Conservation (phyloP, 2,888 invertebrate species). For the Tricholauxania praeusta region DNA sequence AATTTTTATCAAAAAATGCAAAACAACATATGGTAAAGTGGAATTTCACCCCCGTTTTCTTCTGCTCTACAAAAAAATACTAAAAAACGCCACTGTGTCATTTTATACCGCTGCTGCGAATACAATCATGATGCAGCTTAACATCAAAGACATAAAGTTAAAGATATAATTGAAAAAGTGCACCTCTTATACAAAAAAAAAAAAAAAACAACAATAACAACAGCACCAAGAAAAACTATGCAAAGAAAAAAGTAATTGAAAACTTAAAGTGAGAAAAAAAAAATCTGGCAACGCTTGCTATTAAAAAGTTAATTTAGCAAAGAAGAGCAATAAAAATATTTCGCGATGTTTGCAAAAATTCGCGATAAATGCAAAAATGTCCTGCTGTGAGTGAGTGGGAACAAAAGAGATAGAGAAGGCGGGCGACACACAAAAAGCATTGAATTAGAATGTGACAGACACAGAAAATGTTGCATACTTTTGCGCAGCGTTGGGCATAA, state of each 20-base stretch:
- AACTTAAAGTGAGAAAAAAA: too few species aligned
- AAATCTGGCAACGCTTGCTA: slow-evolving; percentile 10
- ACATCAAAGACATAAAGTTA: not conserved
- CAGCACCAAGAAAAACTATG: too few species aligned
- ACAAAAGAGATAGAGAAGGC: not conserved
- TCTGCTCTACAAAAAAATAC: too few species aligned
- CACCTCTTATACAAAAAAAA: slow-evolving; percentile 6
- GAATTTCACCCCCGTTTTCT: too few species aligned
- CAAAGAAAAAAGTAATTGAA: too few species aligned
- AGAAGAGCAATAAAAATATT: slow-evolving; percentile 16
- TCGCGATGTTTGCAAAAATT: slow-evolving; percentile 12
- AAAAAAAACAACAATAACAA: not conserved
- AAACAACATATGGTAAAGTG: too few species aligned
- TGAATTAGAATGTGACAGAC: not conserved
- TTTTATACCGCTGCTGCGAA: too few species aligned
- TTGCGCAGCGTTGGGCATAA: not conserved
- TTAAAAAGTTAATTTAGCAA: slow-evolving; percentile 5
- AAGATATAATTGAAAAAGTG: slow-evolving; percentile 10
- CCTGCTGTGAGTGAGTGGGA: not conserved
- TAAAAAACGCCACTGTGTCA: not conserved
- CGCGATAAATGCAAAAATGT: not conserved
- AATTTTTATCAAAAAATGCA: not conserved
- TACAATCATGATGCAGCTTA: slow-evolving; percentile 1
- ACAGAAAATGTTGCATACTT: slow-evolving; percentile 19
- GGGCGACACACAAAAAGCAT: not conserved